Evolutionary conservation across 2,888 invertebrate species (phyloP).

Genomic region (Xanthorhoe designata): DNA sequence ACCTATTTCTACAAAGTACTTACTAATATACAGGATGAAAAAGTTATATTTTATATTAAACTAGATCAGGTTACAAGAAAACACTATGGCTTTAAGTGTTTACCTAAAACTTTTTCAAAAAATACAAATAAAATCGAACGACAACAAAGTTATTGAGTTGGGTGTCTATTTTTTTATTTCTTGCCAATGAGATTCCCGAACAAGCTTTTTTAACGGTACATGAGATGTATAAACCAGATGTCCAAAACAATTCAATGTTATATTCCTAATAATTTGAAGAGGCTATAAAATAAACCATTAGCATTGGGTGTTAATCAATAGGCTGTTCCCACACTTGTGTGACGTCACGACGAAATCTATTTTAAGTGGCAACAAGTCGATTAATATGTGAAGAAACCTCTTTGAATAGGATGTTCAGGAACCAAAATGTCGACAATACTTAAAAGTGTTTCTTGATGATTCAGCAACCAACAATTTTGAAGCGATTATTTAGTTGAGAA

Average conservation of each 20-base stretch:
- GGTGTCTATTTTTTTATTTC: background rate
- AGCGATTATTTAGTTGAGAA: conserved; percentile 8
- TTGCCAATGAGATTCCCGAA: background rate
- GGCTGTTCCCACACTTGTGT: conserved; percentile 67
- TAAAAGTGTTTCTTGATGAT: conserved; percentile 17
- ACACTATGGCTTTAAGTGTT: too few relatives aligned
- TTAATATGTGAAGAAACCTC: conserved; percentile 38
- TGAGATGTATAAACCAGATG: conserved; percentile 32
- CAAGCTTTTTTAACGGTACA: background rate
- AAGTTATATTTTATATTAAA: too few relatives aligned
- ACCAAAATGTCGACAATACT: conserved; percentile 12
- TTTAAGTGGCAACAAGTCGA: conserved; percentile 46
- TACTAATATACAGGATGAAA: background rate
- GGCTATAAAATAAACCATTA: conserved; percentile 58
- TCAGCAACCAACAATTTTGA: conserved; percentile 16
- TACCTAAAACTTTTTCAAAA: background rate
- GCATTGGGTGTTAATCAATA: conserved; percentile 63
- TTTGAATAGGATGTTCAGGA: conserved; percentile 25
- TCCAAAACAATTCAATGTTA: conserved; percentile 26
- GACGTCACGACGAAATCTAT: conserved; percentile 50
- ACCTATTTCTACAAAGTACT: too few relatives aligned
- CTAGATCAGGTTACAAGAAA: too few relatives aligned
- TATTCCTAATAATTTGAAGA: conserved; percentile 40
- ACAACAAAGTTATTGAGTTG: background rate
- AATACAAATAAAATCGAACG: background rate